phyloP scores from a whole-genome alignment of 2,113 vertebrate genomes.

The Vulpes lagopus region DNA sequence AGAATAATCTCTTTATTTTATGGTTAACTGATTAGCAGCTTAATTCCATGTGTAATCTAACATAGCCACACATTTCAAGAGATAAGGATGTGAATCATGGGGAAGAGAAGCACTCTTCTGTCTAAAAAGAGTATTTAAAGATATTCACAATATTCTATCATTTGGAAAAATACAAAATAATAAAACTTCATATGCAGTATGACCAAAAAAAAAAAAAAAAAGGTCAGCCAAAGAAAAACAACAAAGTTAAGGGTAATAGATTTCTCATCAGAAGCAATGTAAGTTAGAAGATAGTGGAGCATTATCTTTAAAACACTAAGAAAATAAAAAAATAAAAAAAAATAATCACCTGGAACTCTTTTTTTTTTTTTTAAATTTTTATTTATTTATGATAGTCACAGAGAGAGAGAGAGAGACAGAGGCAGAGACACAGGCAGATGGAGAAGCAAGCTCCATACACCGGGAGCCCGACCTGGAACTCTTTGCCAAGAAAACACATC shows the following conservation, averaged over 20 bases:
- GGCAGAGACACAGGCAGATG: no score
- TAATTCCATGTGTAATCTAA: neutral
- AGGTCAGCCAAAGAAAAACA: neutral
- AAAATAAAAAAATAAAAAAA: neutral
- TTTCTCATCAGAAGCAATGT: neutral
- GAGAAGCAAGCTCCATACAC: no score
- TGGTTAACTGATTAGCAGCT: neutral
- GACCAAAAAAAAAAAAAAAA: no score
- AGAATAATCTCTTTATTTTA: neutral
- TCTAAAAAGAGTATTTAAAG: neutral
- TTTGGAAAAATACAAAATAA: neutral
- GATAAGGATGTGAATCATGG: neutral
- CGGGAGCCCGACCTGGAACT: neutral
- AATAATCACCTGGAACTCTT: neutral
- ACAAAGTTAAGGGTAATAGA: neutral
- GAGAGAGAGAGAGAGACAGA: no score
- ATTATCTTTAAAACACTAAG: constrained; percentile 21
- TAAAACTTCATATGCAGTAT: neutral
- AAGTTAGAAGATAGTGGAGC: neutral
- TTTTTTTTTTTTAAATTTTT: no score
- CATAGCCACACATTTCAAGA: neutral
- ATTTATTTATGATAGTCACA: no score
- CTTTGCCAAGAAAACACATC: neutral
- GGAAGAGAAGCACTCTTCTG: neutral
- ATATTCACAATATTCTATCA: neutral